Evolutionary conservation across 2,113 vertebrate species (phyloP), one percentile per base, ranked within the genome.

Genomic region (Onychostruthus taczanowskii): DNA sequence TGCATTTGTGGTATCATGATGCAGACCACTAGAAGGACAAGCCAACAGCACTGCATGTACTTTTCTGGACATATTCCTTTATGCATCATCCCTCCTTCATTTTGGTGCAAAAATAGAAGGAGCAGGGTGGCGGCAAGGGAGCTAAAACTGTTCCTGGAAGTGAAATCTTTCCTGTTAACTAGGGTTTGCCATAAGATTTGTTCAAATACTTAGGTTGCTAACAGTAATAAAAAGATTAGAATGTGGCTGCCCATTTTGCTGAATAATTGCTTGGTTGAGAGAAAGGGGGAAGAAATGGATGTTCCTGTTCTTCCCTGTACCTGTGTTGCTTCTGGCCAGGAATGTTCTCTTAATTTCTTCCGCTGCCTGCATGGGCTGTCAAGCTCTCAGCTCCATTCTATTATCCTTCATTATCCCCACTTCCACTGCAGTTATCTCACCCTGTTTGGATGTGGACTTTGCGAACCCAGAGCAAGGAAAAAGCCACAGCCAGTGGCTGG

Each of bases 41-140:
- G 11, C 22, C 43, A 80, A 27, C 16, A 87, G 43, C 22, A 44
- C 11, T 69, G 26, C 35, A 8, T 9, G 2, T 52, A 17, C 39
- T 74, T 58, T 84, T 67, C 39, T 63, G 59, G 46, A 35, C 10
- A 6, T 67, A 21, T 0, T 94, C 24, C n/a, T 92, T 74, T 89
- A 37, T 63, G 47, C 13, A 33, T 81, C 5, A 9, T 81, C 47
- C 22, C 7, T 84, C 37, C 5, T 85, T 37, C 75, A 20, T 67
- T 80, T 61, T 49, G 15, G 15, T 64, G n/a, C 41, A 66, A 62
- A 88, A 92, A 47, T 14, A 77, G 68, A 31, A 76, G 39, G 33
- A 69, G 28, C 19, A 66, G 30, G 9, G 16, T 3, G 4, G 18
- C 0, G 0, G 4, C 1, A 4, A 22, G 10, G 16, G 16, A 43